Percentiles rank a stretch among this genome's conserved stretches.
phyloP scores from a whole-genome alignment of 1,140 invertebrate species.

The Teleopsis dalmanni region DNA sequence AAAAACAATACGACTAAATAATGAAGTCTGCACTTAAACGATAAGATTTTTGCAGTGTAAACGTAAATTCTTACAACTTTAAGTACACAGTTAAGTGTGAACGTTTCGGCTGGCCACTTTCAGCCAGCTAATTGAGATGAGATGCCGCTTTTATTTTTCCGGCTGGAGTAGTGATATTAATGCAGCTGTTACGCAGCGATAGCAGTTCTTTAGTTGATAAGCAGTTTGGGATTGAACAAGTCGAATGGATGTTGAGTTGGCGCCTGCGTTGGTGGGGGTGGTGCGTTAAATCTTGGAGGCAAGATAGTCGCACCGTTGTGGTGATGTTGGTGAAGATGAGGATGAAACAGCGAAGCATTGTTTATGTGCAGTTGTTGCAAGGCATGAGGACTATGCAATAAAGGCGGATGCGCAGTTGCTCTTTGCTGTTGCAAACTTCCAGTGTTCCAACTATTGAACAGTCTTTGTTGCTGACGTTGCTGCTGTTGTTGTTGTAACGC shows the following conservation, averaged over 20 bases:
- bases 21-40: neutral
- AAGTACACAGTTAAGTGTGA: conserved; percentile 10
- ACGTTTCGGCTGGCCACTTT: neutral
- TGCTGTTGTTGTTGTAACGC: conserved; percentile 16
- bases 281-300: conserved; percentile 19
- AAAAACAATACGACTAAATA: neutral
- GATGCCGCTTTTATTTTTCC: no score
- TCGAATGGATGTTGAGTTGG: conserved; percentile 8
- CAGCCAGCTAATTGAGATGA: no score
- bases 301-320: conserved; percentile 12
- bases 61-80: neutral
- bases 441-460: neutral
- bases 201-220: conserved; percentile 9
- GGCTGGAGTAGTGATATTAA: no score
- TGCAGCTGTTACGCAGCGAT: no score
- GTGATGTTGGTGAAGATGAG: neutral
- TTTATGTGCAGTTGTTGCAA: conserved; percentile 14
- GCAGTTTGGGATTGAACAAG: conserved; percentile 9
- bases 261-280: conserved; percentile 17
- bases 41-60: no score
- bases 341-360: neutral
- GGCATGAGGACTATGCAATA: conserved; percentile 17
- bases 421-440: conserved; percentile 12
- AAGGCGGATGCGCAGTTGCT: conserved; percentile 20
- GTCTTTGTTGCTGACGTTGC: conserved; percentile 19